Percentiles rank a stretch among this genome's conserved stretches.
Evolutionary conservation across 2,113 vertebrate species (phyloP).

Genomic region (Hepsetus odoe): DNA sequence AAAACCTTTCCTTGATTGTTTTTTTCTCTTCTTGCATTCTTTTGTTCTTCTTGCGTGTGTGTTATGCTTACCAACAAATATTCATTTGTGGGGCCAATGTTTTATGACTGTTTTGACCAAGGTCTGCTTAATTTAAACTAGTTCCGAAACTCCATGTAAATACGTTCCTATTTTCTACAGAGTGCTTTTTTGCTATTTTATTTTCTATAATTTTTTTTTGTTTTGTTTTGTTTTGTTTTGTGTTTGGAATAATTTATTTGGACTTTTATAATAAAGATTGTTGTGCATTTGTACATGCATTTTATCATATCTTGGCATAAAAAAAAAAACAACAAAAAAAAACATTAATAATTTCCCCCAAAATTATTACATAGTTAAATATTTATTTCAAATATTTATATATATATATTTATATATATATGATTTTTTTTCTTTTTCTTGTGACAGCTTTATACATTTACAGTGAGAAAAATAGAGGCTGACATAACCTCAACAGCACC

Average conservation of each 20-base stretch:
- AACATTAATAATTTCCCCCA: no score
- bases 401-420: constrained; percentile 34
- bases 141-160: constrained; percentile 78
- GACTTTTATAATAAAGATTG: constrained; percentile 94
- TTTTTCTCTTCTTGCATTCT: constrained; percentile 67
- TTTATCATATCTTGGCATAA: background rate
- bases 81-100: constrained; percentile 82
- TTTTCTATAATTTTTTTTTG: constrained; percentile 80
- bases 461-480: constrained; percentile 18
- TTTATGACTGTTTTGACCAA: constrained; percentile 92
- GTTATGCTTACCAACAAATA: constrained; percentile 73
- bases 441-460: constrained; percentile 54
- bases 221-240: constrained; percentile 79
- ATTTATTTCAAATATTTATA: constrained; percentile 63
- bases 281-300: constrained; percentile 84
- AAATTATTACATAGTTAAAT: constrained; percentile 53
- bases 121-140: constrained; percentile 78
- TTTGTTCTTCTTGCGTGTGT: constrained; percentile 60
- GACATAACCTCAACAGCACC: constrained; percentile 22
- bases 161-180: constrained; percentile 84
- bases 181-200: constrained; percentile 88
- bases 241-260: constrained; percentile 93
- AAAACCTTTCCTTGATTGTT: constrained; percentile 65
- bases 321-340: no score
- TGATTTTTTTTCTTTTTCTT: background rate